Percentiles rank a stretch among this genome's conserved stretches.
Conservation (phyloP, 92 coral and sea anemone species). For the Parazoanthus swiftii region DNA sequence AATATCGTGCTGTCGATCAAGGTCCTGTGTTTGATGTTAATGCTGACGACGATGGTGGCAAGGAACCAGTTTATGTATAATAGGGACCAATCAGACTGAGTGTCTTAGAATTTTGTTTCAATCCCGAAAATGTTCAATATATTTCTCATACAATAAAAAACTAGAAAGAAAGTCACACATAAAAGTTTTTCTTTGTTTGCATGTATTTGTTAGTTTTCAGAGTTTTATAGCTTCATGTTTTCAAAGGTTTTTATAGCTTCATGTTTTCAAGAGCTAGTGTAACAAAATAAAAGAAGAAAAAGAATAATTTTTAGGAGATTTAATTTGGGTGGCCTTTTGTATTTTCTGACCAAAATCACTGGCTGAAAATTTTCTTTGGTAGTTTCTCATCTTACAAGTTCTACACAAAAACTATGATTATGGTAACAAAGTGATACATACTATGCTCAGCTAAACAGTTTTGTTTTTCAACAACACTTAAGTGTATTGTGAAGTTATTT, state of each 20-base stretch:
- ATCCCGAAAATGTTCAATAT: not conserved
- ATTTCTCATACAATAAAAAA: not conserved
- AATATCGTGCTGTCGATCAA: constrained; percentile 48
- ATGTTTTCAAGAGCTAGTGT: not conserved
- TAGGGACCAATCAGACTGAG: not conserved
- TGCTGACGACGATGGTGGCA: constrained; percentile 63
- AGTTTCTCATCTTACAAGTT: not conserved
- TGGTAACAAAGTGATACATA: not conserved
- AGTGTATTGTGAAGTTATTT: not conserved
- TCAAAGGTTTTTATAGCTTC: not conserved
- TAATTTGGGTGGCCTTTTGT: not conserved
- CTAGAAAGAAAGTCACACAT: not conserved
- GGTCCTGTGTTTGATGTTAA: constrained; percentile 47
- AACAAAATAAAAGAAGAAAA: not conserved
- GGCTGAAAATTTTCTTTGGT: not conserved
- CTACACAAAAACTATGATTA: not conserved
- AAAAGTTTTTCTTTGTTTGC: constrained; percentile 5
- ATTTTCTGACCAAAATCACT: not conserved
- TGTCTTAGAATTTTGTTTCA: not conserved
- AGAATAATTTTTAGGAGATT: not conserved
- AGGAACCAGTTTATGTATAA: constrained; percentile 94
- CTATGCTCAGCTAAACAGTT: not conserved
- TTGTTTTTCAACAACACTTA: not conserved
- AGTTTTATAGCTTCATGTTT: not conserved
- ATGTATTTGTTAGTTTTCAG: constrained; percentile 9